phyloP scores from a whole-genome alignment of 2,113 vertebrate species.

The Carassius carassius region DNA sequence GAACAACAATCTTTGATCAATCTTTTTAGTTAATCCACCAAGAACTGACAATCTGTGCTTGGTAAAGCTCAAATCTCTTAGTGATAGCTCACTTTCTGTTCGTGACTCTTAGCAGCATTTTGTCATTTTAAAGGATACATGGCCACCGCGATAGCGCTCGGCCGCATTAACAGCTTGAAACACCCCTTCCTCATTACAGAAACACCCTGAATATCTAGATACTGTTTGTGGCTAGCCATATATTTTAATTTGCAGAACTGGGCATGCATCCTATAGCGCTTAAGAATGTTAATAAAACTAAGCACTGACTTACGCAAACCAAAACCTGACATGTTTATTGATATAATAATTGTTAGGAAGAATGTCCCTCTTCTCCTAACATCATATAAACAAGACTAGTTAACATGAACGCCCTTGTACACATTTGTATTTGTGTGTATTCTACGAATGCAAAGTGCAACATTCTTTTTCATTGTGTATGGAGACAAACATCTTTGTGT shows the following conservation, averaged over 20 bases:
- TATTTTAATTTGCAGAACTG: constrained; percentile 54
- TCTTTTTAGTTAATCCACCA: not conserved
- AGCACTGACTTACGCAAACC: constrained; percentile 41
- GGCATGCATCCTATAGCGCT: constrained; percentile 49
- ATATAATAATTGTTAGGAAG: constrained; percentile 41
- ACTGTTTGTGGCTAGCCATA: constrained; percentile 41
- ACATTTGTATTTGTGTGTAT: constrained; percentile 18
- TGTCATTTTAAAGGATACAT: not conserved
- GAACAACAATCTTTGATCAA: not conserved
- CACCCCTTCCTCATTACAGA: constrained; percentile 26
- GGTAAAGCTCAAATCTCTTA: not conserved
- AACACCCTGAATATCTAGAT: constrained; percentile 18
- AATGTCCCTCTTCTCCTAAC: constrained; percentile 6
- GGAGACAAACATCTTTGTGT: not conserved
- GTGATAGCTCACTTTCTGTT: not conserved
- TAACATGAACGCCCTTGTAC: not conserved
- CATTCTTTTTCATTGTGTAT: not conserved
- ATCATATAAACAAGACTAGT: constrained; percentile 28
- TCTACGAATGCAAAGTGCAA: not conserved
- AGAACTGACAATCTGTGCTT: not conserved
- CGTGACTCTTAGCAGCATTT: not conserved
- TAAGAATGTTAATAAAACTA: constrained; percentile 54
- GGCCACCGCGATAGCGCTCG: not conserved
- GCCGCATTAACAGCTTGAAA: not conserved
- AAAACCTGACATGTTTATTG: constrained; percentile 53